Evolutionary conservation across 2,888 invertebrate genomes (phyloP).

Genomic region (Andrena minutula): DNA sequence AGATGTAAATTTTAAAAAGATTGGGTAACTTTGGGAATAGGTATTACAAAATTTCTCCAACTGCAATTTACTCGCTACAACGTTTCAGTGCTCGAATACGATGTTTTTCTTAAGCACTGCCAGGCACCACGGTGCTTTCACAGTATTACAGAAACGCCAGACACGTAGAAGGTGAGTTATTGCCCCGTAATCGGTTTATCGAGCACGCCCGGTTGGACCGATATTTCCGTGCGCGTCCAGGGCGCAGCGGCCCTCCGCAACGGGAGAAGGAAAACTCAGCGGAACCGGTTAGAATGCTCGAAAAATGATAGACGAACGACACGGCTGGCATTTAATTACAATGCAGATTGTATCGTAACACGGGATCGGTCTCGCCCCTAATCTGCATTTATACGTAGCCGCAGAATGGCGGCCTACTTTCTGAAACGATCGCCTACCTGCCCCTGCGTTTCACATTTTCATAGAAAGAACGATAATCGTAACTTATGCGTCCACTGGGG

Average conservation of each 20-base stretch:
- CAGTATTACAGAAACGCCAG: background rate
- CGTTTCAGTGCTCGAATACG: too few relatives aligned
- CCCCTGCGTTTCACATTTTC: constrained; percentile 4
- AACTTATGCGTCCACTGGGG: constrained; percentile 1
- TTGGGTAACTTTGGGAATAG: too few relatives aligned
- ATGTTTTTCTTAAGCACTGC: background rate
- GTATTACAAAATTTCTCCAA: too few relatives aligned
- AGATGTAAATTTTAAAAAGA: background rate
- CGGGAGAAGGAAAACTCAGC: constrained; percentile 39
- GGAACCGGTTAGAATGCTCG: constrained; percentile 58
- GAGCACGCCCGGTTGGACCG: background rate
- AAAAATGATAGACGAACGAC: constrained; percentile 55
- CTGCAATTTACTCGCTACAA: too few relatives aligned
- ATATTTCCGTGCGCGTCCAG: constrained; percentile 22
- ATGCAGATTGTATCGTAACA: constrained; percentile 54
- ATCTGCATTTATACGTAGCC: constrained; percentile 45
- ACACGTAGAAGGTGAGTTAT: background rate
- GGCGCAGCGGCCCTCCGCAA: constrained; percentile 5
- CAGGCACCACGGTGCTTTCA: background rate
- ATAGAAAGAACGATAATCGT: constrained; percentile 16
- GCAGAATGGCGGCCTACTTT: constrained; percentile 42
- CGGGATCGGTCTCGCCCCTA: constrained; percentile 49
- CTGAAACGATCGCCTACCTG: constrained; percentile 21
- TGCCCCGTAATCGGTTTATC: background rate
- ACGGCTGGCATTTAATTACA: constrained; percentile 57